A percentile compares a stretch with the other conserved stretches of the same genome.
Conservation (phyloP, 2,888 invertebrate genomes). For the Aricia artaxerxes region DNA sequence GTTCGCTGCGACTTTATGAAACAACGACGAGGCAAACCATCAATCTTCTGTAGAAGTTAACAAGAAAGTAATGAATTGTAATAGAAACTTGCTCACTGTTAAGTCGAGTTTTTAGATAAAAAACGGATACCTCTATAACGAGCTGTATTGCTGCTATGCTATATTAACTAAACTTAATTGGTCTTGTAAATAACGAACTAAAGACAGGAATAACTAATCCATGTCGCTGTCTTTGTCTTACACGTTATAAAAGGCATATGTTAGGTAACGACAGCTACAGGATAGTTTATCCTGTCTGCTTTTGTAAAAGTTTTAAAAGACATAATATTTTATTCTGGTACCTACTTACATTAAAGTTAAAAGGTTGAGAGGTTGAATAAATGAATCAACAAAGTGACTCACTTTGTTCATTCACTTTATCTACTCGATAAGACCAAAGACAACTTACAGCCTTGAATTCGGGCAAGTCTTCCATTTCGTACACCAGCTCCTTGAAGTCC, state of each 20-base stretch:
- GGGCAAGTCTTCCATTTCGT: constrained; percentile 45
- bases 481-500: constrained; percentile 42
- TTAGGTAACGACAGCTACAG: too few species aligned
- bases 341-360: too few species aligned
- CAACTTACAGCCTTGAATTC: constrained; percentile 46
- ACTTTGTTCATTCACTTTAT: too few species aligned
- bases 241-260: too few species aligned
- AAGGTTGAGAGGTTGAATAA: too few species aligned
- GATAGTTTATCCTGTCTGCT: too few species aligned
- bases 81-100: constrained; percentile 9
- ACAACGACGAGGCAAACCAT: constrained; percentile 7
- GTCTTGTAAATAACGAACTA: too few species aligned
- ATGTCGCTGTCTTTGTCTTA: too few species aligned
- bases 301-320: too few species aligned
- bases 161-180: not conserved
- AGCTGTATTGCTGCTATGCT: constrained; percentile 3
- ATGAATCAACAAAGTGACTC: too few species aligned
- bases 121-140: not conserved
- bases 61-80: constrained; percentile 22
- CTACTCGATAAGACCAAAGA: not conserved
- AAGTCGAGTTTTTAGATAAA: constrained; percentile 2
- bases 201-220: too few species aligned
- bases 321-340: too few species aligned
- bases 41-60: constrained; percentile 8
- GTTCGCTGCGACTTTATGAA: constrained; percentile 29